Percentiles rank a stretch among this genome's conserved stretches.
phyloP scores from a whole-genome alignment of 2,888 invertebrate species.

The Cecidostiba fungosa region DNA sequence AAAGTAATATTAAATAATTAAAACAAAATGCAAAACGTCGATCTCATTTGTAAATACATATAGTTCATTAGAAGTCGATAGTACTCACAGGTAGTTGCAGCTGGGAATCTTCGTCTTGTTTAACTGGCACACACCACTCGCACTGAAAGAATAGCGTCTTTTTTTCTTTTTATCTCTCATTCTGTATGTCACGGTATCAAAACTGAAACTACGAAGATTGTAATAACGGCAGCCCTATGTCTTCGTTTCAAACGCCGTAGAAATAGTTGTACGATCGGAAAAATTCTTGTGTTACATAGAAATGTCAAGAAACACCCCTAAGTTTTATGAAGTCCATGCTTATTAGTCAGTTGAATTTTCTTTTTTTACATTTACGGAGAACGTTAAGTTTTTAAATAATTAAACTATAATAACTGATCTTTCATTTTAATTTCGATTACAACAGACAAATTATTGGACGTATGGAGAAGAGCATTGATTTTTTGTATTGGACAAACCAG shows the following conservation, averaged over 20 bases:
- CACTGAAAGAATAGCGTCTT: constrained; percentile 24
- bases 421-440: constrained; percentile 37
- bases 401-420: constrained; percentile 34
- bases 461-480: constrained; percentile 54
- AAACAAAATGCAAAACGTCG: constrained; percentile 68
- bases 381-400: constrained; percentile 43
- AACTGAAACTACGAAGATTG: constrained; percentile 13
- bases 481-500: constrained; percentile 49
- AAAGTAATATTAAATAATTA: constrained; percentile 51
- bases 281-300: constrained; percentile 50
- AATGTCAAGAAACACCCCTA: constrained; percentile 29
- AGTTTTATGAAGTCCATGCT: constrained; percentile 56
- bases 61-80: constrained; percentile 62
- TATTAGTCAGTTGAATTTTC: constrained; percentile 56
- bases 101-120: constrained; percentile 56
- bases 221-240: constrained; percentile 51
- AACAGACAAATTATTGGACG: constrained; percentile 49
- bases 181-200: constrained; percentile 24
- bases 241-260: constrained; percentile 52
- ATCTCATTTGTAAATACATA: constrained; percentile 74
- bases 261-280: constrained; percentile 26
- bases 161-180: constrained; percentile 48
- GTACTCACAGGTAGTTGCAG: constrained; percentile 57
- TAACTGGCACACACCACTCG: constrained; percentile 55
- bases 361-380: constrained; percentile 53